Percentiles rank a stretch among this genome's conserved stretches.
These are phyloP conservation scores for Hippolais icterina DNA, from an alignment of 2,113 vertebrate species.

Conservation along the genomic window DNA sequence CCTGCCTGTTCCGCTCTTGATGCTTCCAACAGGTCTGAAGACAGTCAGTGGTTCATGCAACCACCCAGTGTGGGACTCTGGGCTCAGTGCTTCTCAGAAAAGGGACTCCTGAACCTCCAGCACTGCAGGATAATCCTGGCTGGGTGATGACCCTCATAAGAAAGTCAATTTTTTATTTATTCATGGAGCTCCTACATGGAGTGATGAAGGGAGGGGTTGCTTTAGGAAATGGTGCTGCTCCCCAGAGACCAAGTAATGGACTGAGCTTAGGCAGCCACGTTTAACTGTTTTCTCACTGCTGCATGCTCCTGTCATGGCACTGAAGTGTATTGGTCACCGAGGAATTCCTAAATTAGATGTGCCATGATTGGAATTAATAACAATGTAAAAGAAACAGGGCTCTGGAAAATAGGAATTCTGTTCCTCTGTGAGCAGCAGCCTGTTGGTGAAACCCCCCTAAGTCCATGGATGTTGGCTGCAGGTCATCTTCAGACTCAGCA, in stretches of 20 bases:
- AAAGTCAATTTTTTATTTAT: not conserved
- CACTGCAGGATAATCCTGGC: not conserved
- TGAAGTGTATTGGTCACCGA: not conserved
- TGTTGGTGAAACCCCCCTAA: not conserved
- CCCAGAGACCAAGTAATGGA: not conserved
- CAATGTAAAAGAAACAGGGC: not conserved
- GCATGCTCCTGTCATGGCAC: not conserved
- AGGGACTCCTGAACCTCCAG: not conserved
- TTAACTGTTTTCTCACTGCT: not conserved
- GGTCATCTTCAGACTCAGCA: not conserved
- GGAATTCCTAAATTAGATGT: constrained; percentile 28
- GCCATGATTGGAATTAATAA: not conserved
- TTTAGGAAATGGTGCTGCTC: not conserved
- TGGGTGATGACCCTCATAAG: not conserved
- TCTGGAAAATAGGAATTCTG: not conserved
- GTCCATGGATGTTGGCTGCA: not conserved
- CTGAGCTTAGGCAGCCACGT: not conserved
- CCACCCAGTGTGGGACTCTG: fast-evolving
- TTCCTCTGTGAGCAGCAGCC: not conserved
- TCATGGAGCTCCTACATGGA: not conserved
- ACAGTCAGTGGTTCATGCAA: not conserved
- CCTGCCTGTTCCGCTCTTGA: not conserved
- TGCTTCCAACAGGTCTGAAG: not conserved
- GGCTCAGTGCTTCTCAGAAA: constrained; percentile 15
- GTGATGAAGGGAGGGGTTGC: not conserved